A percentile compares a stretch with the other conserved stretches of the same genome.
These are phyloP conservation scores for Leptobrachium leishanense DNA, from an alignment of 2,113 vertebrate genomes.

Conservation along the genomic window DNA sequence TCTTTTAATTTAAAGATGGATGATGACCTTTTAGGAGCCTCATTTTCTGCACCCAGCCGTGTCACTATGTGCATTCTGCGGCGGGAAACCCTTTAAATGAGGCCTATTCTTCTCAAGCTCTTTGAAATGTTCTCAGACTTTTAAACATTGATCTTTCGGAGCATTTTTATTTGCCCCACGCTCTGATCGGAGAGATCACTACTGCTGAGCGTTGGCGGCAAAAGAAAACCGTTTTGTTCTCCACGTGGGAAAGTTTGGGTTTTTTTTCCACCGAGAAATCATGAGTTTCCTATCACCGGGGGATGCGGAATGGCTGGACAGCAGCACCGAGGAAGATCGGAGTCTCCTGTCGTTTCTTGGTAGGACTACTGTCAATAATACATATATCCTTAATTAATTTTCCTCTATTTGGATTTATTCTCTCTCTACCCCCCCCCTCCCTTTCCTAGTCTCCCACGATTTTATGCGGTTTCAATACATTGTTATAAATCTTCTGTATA, in stretches of 20 bases:
- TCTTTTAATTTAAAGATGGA: not conserved
- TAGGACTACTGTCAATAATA: constrained; percentile 58
- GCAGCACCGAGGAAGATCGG: constrained; percentile 80
- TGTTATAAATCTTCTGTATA: too few species aligned
- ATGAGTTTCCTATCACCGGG: constrained; percentile 79
- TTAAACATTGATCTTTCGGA: not conserved
- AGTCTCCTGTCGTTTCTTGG: constrained; percentile 80
- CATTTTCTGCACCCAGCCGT: constrained; percentile 14
- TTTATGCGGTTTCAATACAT: too few species aligned
- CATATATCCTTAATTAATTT: too few species aligned
- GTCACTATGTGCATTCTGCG: constrained; percentile 7
- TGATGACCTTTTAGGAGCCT: constrained; percentile 6
- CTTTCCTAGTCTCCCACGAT: too few species aligned
- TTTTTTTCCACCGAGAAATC: constrained; percentile 71
- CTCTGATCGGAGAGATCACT: not conserved
- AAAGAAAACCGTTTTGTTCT: not conserved
- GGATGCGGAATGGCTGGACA: constrained; percentile 78
- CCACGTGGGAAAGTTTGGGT: constrained; percentile 60
- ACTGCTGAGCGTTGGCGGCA: constrained; percentile 8
- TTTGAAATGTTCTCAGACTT: not conserved
- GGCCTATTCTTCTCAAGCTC: constrained; percentile 22
- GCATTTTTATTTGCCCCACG: not conserved
- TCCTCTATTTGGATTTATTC: too few species aligned
- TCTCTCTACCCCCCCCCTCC: too few species aligned
- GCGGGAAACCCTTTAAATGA: not conserved